phyloP scores from a whole-genome alignment of 2,888 invertebrate genomes.

The Chrysina gloriosa region DNA sequence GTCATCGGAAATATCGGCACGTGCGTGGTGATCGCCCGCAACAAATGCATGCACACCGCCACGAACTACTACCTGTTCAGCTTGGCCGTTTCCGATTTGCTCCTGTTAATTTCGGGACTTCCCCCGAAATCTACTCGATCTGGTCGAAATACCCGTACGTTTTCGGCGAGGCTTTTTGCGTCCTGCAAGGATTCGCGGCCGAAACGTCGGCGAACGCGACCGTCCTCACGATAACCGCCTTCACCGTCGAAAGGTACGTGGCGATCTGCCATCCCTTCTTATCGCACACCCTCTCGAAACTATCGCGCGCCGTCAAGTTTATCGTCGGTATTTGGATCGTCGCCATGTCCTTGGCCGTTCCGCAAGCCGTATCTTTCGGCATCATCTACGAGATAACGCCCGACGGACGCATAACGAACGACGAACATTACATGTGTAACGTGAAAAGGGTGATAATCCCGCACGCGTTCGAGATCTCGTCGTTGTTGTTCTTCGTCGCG shows the following conservation, averaged over 20 bases:
- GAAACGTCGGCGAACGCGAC: constrained; percentile 90
- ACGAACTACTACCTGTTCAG: constrained; percentile 88
- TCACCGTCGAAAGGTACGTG: constrained; percentile 89
- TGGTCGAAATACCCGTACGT: constrained; percentile 81
- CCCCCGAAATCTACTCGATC: constrained; percentile 83
- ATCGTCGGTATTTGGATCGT: constrained; percentile 80
- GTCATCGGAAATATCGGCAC: constrained; percentile 84
- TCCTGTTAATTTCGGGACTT: constrained; percentile 79
- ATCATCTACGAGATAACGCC: constrained; percentile 66
- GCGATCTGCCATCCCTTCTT: constrained; percentile 89
- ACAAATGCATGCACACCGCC: constrained; percentile 85
- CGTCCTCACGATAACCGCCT: constrained; percentile 87
- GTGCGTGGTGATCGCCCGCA: constrained; percentile 81
- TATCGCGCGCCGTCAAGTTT: constrained; percentile 83
- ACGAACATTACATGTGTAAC: constrained; percentile 60
- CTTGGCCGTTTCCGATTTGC: constrained; percentile 80
- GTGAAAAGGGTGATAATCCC: constrained; percentile 62
- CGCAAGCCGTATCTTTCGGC: constrained; percentile 85
- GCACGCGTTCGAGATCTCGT: constrained; percentile 68
- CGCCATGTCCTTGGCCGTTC: constrained; percentile 79
- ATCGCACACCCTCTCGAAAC: constrained; percentile 85
- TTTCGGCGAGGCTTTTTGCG: constrained; percentile 82
- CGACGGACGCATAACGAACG: constrained; percentile 55
- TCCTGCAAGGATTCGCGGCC: constrained; percentile 75
- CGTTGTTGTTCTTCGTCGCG: constrained; percentile 70